Base-by-base conservation (phyloP, 2,797 vertebrate genomes). In the Rhinophrynus dorsalis region DNA sequence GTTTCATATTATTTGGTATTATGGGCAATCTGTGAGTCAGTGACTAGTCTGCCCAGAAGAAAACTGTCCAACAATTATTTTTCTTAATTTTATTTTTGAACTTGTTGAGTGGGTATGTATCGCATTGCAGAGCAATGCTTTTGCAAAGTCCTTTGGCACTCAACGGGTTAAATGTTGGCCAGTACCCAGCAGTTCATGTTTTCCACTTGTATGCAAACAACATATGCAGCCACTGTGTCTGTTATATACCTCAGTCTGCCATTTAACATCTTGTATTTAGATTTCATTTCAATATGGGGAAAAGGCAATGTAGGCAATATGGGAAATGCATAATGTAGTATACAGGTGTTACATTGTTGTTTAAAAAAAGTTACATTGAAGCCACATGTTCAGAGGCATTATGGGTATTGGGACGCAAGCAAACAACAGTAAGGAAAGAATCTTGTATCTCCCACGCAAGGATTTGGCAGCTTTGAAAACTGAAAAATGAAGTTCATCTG, bases 281-380 rank as follows among this genome's bases (percentile, higher is more conserved):
- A 11, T 57, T 57, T 7, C 17, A n/a, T 48, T 58, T n/a, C 15
- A 30, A 15, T 35, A 13, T 64, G 8, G 17, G 15, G 33, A 62
- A 9, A 3, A 42, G 48, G 44, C 26, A 48, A 21, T 27, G 15
- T 7, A 18, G 18, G n/a, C 20, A 17, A 56, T 57, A 20, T 11
- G 23, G 24, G 52, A 20, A 38, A 68, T 38, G 47, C 5, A 11
- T 29, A 26, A 29, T 29, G 15, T 9, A n/a, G n/a, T n/a, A 20
- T 29, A 57, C 52, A 58, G 21, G 42, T 58, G 65, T 47, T 63
- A 24, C 32, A 37, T 13, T 57, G 30, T 13, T 44, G 63, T 42
- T 18, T 9, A 7, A 8, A 21, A 12, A 27, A 13, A 9, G 24
- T 20, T 37, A 50, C 45, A 58, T 50, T 50, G 42, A 38, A 20